Evolutionary conservation across 2,113 vertebrate species (phyloP).

Genomic region (Callospermophilus lateralis): DNA sequence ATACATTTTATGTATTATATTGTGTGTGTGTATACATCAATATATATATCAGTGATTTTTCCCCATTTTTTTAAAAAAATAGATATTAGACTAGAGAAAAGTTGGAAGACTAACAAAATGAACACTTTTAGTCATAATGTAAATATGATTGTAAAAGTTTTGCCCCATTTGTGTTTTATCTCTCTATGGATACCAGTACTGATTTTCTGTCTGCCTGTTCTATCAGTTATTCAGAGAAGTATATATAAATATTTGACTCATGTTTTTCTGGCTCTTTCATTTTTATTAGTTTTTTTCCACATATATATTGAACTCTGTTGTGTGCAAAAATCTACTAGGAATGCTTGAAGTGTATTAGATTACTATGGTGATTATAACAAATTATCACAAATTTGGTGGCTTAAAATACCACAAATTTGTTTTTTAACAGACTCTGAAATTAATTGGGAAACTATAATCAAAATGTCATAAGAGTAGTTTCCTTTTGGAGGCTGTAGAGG

Average conservation of each 20-base stretch:
- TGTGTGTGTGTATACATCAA: not conserved
- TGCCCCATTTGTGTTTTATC: not conserved
- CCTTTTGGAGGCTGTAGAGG: not conserved
- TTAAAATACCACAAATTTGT: not conserved
- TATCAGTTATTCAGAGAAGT: constrained; percentile 26
- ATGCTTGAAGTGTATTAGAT: not conserved
- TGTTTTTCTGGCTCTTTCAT: not conserved
- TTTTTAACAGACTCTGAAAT: not conserved
- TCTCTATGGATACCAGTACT: not conserved
- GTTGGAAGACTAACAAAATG: not conserved
- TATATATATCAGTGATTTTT: not conserved
- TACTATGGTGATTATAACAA: not conserved
- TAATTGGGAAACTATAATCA: not conserved
- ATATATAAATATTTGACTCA: not conserved
- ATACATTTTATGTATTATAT: constrained; percentile 6
- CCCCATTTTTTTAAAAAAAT: not conserved
- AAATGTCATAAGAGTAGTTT: not conserved
- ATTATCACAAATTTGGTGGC: not conserved
- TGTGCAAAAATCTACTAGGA: not conserved
- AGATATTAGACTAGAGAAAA: constrained; percentile 31
- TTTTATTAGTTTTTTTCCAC: not conserved
- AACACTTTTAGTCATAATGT: not conserved
- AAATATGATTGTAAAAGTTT: not conserved
- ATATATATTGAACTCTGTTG: constrained; percentile 18
- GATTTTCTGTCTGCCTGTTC: not conserved